Base-by-base conservation (phyloP, 2,888 invertebrate species). In the Stenichneumon culpator region DNA sequence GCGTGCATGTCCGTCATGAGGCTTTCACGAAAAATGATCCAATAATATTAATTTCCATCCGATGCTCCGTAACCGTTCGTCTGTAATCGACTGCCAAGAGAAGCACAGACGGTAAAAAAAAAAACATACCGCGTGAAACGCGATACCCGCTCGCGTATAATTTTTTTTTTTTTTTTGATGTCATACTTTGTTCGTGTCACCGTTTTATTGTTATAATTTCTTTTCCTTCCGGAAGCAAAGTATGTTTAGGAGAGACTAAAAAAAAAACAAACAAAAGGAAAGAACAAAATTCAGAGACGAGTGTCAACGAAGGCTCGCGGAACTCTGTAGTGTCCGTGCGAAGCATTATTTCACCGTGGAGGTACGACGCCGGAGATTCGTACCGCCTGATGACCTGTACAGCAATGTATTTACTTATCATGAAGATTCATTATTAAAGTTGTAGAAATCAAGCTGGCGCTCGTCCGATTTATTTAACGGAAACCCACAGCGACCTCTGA, bases 361-460 rank as follows among this genome's bases (percentile, higher is more conserved):
- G 74, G 79, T 86, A 87, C 69, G 72, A 85, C 86, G 84, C 74
- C 83, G 81, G 78, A 85, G 74, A 83, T 85, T 81, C 85, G 73
- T 73, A 57, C 74, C 84, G 77, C 79, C 87, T 81, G 72, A 73
- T 67, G 83, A 90, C 84, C 81, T 87, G 87, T 87, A 89, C 80
- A 85, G 87, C 84, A 90, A 87, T 90, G 88, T 90, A 89, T 89
- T 88, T 86, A 86, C 79, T 84, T 81, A 85, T 87, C 85, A 84
- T 68, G 85, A 89, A 79, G 84, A 87, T 84, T 86, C 82, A 75
- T 87, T 86, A 88, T 89, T 87, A 87, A 90, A 86, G 87, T 86
- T 88, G 74, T 72, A 67, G 67, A 88, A 88, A 88, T 83, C 83
- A 86, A 25, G 52, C 70, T 52, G 47, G 65, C 19, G 11, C 11